Evolutionary conservation across 2,797 vertebrate species (phyloP).

Genomic region (Coregonus suidteri): DNA sequence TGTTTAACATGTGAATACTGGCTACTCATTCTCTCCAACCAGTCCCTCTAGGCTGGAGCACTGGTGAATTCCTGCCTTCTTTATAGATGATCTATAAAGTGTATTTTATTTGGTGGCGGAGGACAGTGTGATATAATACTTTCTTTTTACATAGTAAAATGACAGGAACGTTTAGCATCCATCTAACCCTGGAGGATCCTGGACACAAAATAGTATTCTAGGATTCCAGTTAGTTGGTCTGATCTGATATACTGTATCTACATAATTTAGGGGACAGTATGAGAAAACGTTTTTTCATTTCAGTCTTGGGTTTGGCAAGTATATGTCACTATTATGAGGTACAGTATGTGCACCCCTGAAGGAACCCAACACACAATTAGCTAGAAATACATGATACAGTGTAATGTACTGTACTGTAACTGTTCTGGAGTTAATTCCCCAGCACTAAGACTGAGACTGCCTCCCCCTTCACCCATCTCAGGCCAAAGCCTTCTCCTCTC

Average conservation of each 20-base stretch:
- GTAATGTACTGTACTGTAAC: too few species aligned
- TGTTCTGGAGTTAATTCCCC: too few species aligned
- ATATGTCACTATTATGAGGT: too few species aligned
- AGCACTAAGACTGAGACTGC: too few species aligned
- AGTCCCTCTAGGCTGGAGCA: constrained; percentile 51
- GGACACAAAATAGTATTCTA: not conserved
- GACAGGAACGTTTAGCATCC: not conserved
- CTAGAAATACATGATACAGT: too few species aligned
- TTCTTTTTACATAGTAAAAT: not conserved
- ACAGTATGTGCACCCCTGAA: too few species aligned
- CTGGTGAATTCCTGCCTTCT: constrained; percentile 59
- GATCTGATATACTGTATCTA: too few species aligned
- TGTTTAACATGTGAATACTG: constrained; percentile 71
- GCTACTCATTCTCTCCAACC: constrained; percentile 52
- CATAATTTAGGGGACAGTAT: too few species aligned
- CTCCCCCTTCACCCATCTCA: too few species aligned
- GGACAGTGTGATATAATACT: not conserved
- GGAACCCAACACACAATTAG: too few species aligned
- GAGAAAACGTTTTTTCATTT: too few species aligned
- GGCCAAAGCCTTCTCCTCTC: not conserved
- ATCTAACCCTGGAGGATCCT: not conserved
- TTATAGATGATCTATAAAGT: constrained; percentile 56
- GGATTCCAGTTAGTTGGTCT: not conserved
- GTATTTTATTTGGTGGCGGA: constrained; percentile 35
- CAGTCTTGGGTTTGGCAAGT: too few species aligned